Evolutionary conservation across 2,888 invertebrate species (phyloP), one percentile per base, ranked within the genome.

Genomic region (Altica lythri): DNA sequence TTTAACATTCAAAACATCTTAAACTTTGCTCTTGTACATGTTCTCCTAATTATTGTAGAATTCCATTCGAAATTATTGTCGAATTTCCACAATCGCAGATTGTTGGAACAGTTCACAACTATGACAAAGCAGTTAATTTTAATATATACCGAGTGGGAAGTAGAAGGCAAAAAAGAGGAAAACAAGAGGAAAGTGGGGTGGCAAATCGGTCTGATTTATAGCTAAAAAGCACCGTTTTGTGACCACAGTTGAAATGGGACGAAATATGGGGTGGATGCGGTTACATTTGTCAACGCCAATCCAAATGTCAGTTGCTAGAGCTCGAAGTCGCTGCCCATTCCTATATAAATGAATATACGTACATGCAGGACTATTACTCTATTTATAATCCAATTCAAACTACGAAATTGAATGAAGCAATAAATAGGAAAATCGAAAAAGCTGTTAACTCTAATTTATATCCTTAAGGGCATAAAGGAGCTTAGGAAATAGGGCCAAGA

Each of bases 261-360:
- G 61, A 62, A 65, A 62, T 65, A 63, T 63, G 54, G 63, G 61
- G 60, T 59, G 57, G 55, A 58, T 60, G 63, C 53, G 63, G 63
- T 61, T 57, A 55, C 55, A 63, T 63, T 62, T 63, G 63, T 65
- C 65, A 65, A 65, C 60, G 63, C 57, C 63, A 60, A 61, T 63
- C 54, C 60, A 54, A 53, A 17, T 18, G 30, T 44, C 30, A 18
- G 29, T 30, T n/a, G 12, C 6, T 57, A 45, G 13, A 3, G 34
- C 34, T 34, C n/a, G n/a, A n/a, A n/a, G n/a, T n/a, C n/a, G n/a
- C n/a, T n/a, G n/a, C n/a, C n/a, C n/a, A n/a, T n/a, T n/a, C n/a
- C n/a, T n/a, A n/a, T n/a, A n/a, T n/a, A n/a, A n/a, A n/a, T n/a
- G n/a, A n/a, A n/a, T n/a, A n/a, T n/a, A n/a, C n/a, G n/a, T n/a